A percentile compares a stretch with the other conserved stretches of the same genome.
Evolutionary conservation across 2,113 vertebrate genomes (phyloP).

Genomic region (Oryzias celebensis): DNA sequence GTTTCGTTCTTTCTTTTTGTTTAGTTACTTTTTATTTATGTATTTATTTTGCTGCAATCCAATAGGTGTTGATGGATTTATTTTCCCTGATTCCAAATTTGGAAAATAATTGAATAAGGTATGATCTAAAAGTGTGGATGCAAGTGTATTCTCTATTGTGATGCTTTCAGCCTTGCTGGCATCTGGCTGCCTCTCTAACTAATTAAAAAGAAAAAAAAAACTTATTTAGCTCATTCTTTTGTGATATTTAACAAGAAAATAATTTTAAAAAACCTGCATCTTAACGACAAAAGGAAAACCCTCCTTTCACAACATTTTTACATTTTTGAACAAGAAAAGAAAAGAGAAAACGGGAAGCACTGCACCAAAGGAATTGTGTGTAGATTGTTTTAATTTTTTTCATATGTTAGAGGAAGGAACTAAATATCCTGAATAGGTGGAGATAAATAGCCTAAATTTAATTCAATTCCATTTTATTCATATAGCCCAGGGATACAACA

Average conservation of each 20-base stretch:
- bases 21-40: neutral
- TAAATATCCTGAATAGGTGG: too few species aligned
- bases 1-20: neutral
- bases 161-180: neutral
- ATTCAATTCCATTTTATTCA: too few species aligned
- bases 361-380: too few species aligned
- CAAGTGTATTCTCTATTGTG: neutral
- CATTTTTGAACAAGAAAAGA: too few species aligned
- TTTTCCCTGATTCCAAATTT: neutral
- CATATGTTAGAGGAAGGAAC: too few species aligned
- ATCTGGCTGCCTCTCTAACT: neutral
- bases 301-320: neutral
- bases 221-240: neutral
- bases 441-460: too few species aligned
- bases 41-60: neutral
- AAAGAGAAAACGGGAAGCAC: too few species aligned
- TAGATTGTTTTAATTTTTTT: too few species aligned
- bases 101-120: neutral
- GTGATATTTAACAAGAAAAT: neutral
- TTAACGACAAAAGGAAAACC: conserved; percentile 2
- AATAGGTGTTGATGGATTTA: neutral
- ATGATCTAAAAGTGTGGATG: neutral
- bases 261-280: neutral
- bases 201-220: neutral
- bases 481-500: too few species aligned